Evolutionary conservation across 1,140 invertebrate species (phyloP).

Genomic region (Drosophila kohkoa): DNA sequence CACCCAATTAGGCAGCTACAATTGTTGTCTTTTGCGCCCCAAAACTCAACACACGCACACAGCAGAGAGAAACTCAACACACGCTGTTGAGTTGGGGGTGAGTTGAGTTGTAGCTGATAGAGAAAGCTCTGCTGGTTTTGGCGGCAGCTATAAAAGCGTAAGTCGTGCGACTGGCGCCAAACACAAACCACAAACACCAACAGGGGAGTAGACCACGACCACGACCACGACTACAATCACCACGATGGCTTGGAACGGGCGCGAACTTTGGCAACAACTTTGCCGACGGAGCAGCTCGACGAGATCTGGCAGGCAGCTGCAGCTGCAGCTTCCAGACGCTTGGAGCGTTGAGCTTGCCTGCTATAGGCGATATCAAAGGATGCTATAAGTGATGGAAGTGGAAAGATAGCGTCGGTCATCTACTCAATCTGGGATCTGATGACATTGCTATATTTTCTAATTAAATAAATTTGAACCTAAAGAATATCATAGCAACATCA

Average conservation of each 20-base stretch:
- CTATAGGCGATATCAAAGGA: constrained; percentile 56
- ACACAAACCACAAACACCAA: constrained; percentile 70
- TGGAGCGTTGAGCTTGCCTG: constrained; percentile 61
- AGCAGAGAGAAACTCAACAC: constrained; percentile 67
- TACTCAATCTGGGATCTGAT: constrained; percentile 3
- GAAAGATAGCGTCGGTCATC: neutral
- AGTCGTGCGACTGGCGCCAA: constrained; percentile 62
- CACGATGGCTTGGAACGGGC: constrained; percentile 64
- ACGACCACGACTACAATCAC: constrained; percentile 31
- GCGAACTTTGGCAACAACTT: constrained; percentile 65
- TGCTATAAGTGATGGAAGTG: constrained; percentile 40
- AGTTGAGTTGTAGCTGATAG: constrained; percentile 19
- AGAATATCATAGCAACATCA: constrained; percentile 83
- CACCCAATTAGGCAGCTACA: constrained; percentile 80
- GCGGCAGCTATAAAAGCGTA: constrained; percentile 74
- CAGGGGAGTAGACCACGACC: constrained; percentile 39
- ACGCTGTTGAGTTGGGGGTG: constrained; percentile 17
- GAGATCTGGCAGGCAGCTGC: constrained; percentile 23
- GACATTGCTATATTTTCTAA: constrained; percentile 11
- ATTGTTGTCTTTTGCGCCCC: constrained; percentile 67
- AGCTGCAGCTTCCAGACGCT: constrained; percentile 57
- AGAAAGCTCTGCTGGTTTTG: constrained; percentile 54
- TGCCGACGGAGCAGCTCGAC: constrained; percentile 62
- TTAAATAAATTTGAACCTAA: constrained; percentile 66
- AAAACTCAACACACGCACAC: constrained; percentile 59